Percentiles rank a stretch among this genome's conserved stretches.
Conservation (phyloP, 2,888 invertebrate genomes). For the Arrhopalites spinosus region DNA sequence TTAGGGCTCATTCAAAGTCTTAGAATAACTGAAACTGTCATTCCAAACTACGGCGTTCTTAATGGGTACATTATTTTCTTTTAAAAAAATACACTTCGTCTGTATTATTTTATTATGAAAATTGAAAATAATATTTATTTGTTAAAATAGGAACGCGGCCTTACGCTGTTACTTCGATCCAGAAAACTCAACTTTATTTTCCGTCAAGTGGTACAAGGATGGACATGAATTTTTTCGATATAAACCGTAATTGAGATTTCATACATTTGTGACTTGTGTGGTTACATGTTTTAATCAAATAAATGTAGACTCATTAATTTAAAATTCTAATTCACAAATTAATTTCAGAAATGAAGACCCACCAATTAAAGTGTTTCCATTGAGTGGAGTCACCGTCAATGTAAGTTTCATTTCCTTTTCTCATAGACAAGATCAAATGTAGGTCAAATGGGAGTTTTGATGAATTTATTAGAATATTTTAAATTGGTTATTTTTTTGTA, state of each 20-base stretch:
- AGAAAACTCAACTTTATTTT: constrained; percentile 50
- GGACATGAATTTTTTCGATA: constrained; percentile 54
- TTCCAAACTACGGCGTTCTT: constrained; percentile 52
- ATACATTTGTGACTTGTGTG: too few species aligned
- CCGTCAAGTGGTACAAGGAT: constrained; percentile 56
- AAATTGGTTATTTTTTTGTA: constrained; percentile 14
- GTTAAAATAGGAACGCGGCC: constrained; percentile 6
- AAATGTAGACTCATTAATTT: too few species aligned
- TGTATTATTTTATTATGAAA: too few species aligned
- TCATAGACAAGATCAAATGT: too few species aligned
- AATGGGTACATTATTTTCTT: constrained; percentile 38
- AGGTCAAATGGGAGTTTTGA: too few species aligned
- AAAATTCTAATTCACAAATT: too few species aligned
- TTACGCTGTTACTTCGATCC: constrained; percentile 52
- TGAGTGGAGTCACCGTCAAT: constrained; percentile 50
- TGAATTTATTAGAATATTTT: neutral
- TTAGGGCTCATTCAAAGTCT: constrained; percentile 43
- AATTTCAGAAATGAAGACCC: constrained; percentile 41
- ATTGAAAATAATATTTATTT: too few species aligned
- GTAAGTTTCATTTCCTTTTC: constrained; percentile 43
- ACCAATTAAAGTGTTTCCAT: constrained; percentile 50
- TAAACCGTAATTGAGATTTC: constrained; percentile 45
- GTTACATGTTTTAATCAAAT: too few species aligned
- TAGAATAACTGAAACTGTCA: constrained; percentile 45
- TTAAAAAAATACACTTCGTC: too few species aligned